phyloP scores from a whole-genome alignment of 2,113 vertebrate species.

The Cercocebus atys region DNA sequence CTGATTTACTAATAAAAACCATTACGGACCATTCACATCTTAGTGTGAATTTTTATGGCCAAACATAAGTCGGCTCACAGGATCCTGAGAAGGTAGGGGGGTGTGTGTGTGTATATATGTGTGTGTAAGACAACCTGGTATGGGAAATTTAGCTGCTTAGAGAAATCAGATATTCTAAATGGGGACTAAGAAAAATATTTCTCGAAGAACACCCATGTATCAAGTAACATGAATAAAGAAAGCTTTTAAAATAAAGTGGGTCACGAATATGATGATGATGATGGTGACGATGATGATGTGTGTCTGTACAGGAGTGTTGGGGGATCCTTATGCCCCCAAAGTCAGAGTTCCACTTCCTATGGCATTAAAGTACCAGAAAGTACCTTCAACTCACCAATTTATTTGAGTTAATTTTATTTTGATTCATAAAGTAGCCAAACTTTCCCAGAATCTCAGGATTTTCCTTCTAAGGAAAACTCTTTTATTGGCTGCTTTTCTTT shows the following conservation, averaged over 20 bases:
- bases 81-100: no score
- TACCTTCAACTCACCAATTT: background rate
- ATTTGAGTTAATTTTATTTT: background rate
- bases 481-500: background rate
- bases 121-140: background rate
- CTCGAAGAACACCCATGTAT: background rate
- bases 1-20: background rate
- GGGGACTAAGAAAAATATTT: background rate
- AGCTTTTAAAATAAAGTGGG: background rate
- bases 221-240: background rate
- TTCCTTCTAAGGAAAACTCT: background rate
- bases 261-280: background rate
- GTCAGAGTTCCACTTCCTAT: background rate
- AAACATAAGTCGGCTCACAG: background rate
- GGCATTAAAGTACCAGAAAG: background rate
- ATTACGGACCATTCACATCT: background rate
- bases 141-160: background rate
- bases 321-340: background rate
- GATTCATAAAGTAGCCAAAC: background rate
- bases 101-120: background rate
- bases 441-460: background rate
- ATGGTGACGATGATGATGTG: background rate
- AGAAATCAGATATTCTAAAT: background rate
- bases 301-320: background rate
- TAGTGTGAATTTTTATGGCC: background rate